phyloP scores from a whole-genome alignment of 2,113 vertebrate species.

The Cavia aperea region DNA sequence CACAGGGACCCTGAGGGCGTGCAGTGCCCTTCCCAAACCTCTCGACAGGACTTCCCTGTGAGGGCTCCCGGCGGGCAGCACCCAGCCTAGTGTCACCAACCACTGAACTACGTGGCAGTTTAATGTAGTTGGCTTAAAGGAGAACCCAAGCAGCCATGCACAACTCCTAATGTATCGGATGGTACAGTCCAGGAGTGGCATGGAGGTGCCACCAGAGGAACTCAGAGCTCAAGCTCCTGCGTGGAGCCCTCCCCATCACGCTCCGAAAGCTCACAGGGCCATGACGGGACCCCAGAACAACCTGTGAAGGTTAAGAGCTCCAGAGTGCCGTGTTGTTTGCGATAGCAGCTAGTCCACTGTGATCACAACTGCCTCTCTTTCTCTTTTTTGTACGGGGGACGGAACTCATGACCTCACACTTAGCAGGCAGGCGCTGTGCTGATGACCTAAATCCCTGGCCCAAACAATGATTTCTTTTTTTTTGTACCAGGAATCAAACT shows the following conservation, averaged over 20 bases:
- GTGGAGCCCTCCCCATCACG: neutral
- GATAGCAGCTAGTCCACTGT: neutral
- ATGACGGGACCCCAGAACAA: neutral
- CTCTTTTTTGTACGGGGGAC: too few relatives aligned
- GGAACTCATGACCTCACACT: too few relatives aligned
- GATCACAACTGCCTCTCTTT: neutral
- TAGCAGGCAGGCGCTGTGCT: too few relatives aligned
- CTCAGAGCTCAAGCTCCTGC: neutral
- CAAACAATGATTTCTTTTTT: too few relatives aligned
- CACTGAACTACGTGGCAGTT: neutral
- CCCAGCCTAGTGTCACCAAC: neutral
- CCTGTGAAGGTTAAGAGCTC: neutral
- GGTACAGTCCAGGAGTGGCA: neutral
- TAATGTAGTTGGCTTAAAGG: neutral
- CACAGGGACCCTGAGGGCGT: neutral
- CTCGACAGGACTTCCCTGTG: neutral
- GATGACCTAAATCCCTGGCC: too few relatives aligned
- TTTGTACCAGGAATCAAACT: too few relatives aligned
- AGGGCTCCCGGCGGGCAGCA: neutral
- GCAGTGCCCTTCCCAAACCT: neutral
- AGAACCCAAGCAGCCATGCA: neutral
- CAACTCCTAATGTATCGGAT: neutral
- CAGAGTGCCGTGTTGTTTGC: neutral
- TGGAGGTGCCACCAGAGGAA: neutral
- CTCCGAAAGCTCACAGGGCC: neutral